Evolutionary conservation across 2,888 invertebrate species (phyloP), one percentile per base, ranked within the genome.

Genomic region (Morpho deidamia): DNA sequence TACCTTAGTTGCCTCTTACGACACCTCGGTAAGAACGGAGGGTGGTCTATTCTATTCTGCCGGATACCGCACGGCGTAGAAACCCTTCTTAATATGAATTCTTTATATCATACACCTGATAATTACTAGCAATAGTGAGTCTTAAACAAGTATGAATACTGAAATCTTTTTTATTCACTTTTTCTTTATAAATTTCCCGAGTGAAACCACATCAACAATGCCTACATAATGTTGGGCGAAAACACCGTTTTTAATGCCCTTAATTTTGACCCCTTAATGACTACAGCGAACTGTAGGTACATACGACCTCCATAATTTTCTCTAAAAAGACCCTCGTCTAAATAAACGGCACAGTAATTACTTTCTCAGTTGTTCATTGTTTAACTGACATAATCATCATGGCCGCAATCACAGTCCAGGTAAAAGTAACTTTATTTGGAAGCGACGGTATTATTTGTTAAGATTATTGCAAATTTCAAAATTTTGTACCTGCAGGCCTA

Each of bases 301-400:
- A 45, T 23, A 45, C 39, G 10, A 9, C 23, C 35, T 37, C 34
- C 23, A 46, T 45, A 52, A 45, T 48, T 57, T 49, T 57, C 41
- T 42, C 40, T 41, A 41, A 40, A 44, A 45, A 46, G 45, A 51
- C 51, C 51, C 51, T 51, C 45, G 41, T 46, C 52, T 37, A 52
- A 52, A 46, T 46, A 52, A 52, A 46, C 51, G 43, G 37, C 43
- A 50, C 51, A 51, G 45, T 52, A 58, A 56, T 53, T 46, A 47
- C 53, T 53, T 49, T 46, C 48, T 48, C 56, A 51, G 46, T 53
- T 43, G 43, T 65, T 59, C 59, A 59, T 67, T 72, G 69, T 70
- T 72, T 66, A 70, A 69, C 69, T 67, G 67, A 11, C 51, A 61
- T 64, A 69, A 72, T 72, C 68, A 68, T 68, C 47, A 51, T 38